These are phyloP conservation scores for Triplophysa rosa DNA, from an alignment of 2,113 vertebrate species.

Conservation along the genomic window DNA sequence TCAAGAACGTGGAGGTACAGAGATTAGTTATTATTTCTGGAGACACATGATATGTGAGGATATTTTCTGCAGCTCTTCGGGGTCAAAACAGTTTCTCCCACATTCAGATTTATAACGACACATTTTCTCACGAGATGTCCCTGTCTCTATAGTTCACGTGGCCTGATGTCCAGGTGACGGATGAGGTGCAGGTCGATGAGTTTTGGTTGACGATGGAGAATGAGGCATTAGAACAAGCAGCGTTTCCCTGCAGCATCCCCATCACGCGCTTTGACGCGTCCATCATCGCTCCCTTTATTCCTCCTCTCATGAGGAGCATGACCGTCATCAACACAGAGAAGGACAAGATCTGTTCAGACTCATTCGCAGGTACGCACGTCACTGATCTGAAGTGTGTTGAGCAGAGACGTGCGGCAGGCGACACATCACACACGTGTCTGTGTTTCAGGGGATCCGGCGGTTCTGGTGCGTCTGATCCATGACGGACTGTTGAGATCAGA, in stretches of 20 bases:
- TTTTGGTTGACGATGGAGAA: conserved; percentile 98
- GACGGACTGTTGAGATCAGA: conserved; percentile 84
- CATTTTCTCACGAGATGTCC: background rate
- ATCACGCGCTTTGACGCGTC: conserved; percentile 96
- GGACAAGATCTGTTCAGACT: conserved; percentile 79
- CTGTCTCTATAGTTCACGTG: conserved; percentile 85
- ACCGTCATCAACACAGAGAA: conserved; percentile 93
- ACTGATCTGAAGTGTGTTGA: no score
- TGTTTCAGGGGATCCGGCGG: conserved; percentile 81
- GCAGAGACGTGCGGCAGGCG: no score
- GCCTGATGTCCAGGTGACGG: conserved; percentile 85
- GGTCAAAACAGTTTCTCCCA: no score
- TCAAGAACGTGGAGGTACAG: conserved; percentile 90
- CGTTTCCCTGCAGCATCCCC: conserved; percentile 89
- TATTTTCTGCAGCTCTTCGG: no score
- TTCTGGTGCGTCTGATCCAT: conserved; percentile 86
- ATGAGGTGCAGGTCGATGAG: conserved; percentile 93
- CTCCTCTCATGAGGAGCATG: conserved; percentile 88
- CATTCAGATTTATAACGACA: no score
- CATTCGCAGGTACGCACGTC: conserved; percentile 15
- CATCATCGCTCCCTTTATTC: conserved; percentile 94
- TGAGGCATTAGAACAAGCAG: conserved; percentile 92
- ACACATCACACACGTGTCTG: conserved; percentile 17
- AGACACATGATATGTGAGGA: no score
- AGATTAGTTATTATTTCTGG: background rate